phyloP scores from a whole-genome alignment of 2,797 vertebrate species.

The Podarcis lilfordi region DNA sequence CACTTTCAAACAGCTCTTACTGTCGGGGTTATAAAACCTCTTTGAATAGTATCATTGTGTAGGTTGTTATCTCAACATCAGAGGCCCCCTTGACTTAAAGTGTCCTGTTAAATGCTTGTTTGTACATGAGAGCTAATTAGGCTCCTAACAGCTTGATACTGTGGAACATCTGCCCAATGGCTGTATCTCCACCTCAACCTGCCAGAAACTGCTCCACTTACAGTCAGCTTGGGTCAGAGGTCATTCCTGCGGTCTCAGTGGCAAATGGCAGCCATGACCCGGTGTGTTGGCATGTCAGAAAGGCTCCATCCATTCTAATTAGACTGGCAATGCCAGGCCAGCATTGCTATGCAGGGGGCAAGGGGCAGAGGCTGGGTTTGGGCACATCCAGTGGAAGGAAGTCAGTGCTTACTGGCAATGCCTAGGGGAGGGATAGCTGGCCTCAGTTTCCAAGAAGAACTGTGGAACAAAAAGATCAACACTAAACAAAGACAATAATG shows the following conservation, averaged over 20 bases:
- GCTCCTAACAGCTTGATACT: background rate
- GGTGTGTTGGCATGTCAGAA: background rate
- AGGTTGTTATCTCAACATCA: background rate
- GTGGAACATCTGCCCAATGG: slow-evolving; percentile 8
- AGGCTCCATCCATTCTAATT: slow-evolving; percentile 21
- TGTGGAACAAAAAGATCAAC: background rate
- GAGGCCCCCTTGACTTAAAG: background rate
- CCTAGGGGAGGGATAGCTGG: background rate
- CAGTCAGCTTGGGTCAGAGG: background rate
- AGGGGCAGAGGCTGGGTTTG: background rate
- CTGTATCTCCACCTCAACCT: background rate
- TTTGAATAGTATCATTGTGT: background rate
- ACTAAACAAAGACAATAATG: background rate
- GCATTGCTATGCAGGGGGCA: background rate
- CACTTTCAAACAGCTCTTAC: too few relatives aligned
- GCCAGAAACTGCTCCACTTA: background rate
- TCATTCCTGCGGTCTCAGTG: background rate
- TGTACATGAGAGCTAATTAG: slow-evolving; percentile 8
- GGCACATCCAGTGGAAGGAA: background rate
- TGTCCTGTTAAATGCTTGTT: slow-evolving; percentile 13
- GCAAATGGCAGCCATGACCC: background rate
- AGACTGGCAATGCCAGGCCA: background rate
- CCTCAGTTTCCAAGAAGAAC: background rate
- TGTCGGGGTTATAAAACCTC: background rate
- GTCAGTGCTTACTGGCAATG: background rate